Conservation (phyloP, 2,797 vertebrate genomes). For the Cryptoblepharus egeriae region DNA sequence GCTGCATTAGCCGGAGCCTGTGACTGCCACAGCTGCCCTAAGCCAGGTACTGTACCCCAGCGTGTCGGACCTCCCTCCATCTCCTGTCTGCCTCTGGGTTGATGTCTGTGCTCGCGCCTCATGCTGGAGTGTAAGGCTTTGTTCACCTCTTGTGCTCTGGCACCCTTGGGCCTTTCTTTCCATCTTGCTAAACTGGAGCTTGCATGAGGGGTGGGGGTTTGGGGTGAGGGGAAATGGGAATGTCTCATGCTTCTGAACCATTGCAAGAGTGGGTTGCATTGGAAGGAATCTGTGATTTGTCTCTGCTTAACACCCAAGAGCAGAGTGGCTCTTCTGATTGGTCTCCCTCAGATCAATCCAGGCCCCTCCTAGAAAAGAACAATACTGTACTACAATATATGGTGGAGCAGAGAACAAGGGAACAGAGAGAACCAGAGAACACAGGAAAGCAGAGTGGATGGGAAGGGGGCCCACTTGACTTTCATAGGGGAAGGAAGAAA, state of each 20-base stretch:
- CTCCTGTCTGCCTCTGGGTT: slow-evolving; percentile 79
- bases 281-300: too few species aligned
- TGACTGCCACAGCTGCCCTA: slow-evolving; percentile 73
- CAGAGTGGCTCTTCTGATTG: too few species aligned
- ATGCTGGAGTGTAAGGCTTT: slow-evolving; percentile 88
- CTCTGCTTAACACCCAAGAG: not conserved
- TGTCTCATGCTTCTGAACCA: not conserved
- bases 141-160: slow-evolving; percentile 59
- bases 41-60: slow-evolving; percentile 85
- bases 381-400: not conserved
- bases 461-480: too few species aligned
- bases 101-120: slow-evolving; percentile 85
- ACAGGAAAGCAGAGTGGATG: not conserved
- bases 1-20: slow-evolving; percentile 84
- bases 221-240: too few species aligned
- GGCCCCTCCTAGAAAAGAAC: not conserved
- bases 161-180: slow-evolving; percentile 12
- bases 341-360: not conserved
- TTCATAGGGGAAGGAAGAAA: not conserved
- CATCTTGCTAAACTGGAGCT: not conserved
- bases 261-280: not conserved
- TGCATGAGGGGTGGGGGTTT: too few species aligned
- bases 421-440: not conserved
- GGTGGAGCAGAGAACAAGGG: too few species aligned
- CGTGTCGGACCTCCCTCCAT: slow-evolving; percentile 70